Percentiles rank a stretch among this genome's conserved stretches.
Evolutionary conservation across 2,797 vertebrate genomes (phyloP).

Genomic region (Pygocentrus nattereri): DNA sequence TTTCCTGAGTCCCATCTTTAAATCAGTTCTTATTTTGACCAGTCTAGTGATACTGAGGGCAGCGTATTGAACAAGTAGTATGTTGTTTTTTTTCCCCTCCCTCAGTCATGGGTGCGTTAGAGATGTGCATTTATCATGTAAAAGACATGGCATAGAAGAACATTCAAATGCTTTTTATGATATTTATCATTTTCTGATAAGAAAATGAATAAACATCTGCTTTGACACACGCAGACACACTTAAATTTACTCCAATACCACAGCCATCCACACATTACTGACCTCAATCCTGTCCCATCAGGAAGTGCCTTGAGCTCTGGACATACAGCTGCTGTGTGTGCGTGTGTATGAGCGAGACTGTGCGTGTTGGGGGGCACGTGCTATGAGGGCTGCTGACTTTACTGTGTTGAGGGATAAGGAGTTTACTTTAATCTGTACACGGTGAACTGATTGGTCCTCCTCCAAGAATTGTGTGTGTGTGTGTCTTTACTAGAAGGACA

Average conservation of each 20-base stretch:
- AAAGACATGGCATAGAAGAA: too few species aligned
- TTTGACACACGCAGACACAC: slow-evolving; percentile 5
- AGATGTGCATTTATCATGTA: too few species aligned
- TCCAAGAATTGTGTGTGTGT: not conserved
- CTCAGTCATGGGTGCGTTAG: too few species aligned
- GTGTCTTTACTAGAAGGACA: slow-evolving; percentile 2
- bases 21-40: too few species aligned
- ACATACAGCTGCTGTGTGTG: slow-evolving; percentile 23
- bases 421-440: slow-evolving; percentile 47
- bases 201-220: too few species aligned
- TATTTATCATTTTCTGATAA: too few species aligned
- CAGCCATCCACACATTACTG: slow-evolving; percentile 18
- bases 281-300: slow-evolving; percentile 36
- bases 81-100: too few species aligned
- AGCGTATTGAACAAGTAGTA: too few species aligned
- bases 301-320: slow-evolving; percentile 20
- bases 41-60: too few species aligned
- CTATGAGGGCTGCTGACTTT: slow-evolving; percentile 17
- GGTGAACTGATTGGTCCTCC: slow-evolving; percentile 18
- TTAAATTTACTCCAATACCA: slow-evolving; percentile 9
- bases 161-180: too few species aligned
- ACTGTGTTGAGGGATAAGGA: slow-evolving; percentile 34
- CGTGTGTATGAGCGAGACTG: slow-evolving; percentile 26
- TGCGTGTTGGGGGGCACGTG: not conserved
- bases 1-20: too few species aligned